A percentile compares a stretch with the other conserved stretches of the same genome.
Evolutionary conservation across 2,888 invertebrate species (phyloP).

Genomic region (Scelioninae gen. 1): DNA sequence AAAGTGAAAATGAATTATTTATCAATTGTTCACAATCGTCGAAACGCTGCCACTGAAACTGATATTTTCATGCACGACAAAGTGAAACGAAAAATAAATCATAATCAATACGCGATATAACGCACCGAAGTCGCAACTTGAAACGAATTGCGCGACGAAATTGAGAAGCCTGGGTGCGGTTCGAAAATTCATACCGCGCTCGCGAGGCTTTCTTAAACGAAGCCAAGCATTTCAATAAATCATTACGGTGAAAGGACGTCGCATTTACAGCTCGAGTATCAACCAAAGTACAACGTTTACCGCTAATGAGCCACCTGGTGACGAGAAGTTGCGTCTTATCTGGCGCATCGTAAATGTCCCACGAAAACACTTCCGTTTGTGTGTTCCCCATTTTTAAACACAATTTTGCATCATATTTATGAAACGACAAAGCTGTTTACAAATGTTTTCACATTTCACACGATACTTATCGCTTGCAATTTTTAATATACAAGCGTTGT

Average conservation of each 20-base stretch:
- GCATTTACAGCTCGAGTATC: constrained; percentile 60
- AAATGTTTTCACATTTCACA: constrained; percentile 46
- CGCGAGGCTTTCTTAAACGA: constrained; percentile 62
- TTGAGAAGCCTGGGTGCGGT: constrained; percentile 69
- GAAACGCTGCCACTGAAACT: constrained; percentile 21
- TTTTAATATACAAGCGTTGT: constrained; percentile 21
- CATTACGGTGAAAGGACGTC: constrained; percentile 71
- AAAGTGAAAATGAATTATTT: constrained; percentile 55
- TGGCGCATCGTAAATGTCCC: constrained; percentile 74
- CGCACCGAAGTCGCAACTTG: constrained; percentile 42
- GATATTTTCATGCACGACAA: constrained; percentile 41
- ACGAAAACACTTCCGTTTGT: constrained; percentile 69
- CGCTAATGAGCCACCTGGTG: constrained; percentile 78
- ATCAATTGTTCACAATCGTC: constrained; percentile 35
- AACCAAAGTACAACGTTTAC: constrained; percentile 70
- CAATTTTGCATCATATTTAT: constrained; percentile 48
- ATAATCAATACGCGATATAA: constrained; percentile 56
- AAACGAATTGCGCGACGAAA: constrained; percentile 64
- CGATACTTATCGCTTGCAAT: constrained; percentile 46
- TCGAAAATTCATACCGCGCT: constrained; percentile 61
- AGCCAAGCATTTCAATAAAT: constrained; percentile 67
- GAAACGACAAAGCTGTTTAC: constrained; percentile 37
- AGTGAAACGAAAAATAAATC: constrained; percentile 57
- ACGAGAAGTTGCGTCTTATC: constrained; percentile 76
- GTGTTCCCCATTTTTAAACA: constrained; percentile 42